Evolutionary conservation across 2,888 invertebrate species (phyloP).

Genomic region (Sarcophaga variegata): DNA sequence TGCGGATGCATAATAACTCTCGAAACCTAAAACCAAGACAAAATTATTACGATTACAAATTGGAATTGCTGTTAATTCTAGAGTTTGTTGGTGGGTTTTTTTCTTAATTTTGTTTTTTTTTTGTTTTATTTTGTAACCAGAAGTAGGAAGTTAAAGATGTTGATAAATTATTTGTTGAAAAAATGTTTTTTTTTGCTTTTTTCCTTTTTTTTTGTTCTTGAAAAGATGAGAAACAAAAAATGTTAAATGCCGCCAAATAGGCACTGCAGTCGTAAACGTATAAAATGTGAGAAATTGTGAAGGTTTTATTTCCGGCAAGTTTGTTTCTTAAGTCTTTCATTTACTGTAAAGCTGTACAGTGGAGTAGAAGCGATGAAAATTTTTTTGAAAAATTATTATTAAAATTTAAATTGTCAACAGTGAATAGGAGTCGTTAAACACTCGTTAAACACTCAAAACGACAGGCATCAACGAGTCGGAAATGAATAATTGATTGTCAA

Average conservation of each 20-base stretch:
- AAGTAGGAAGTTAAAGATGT: conserved; percentile 1
- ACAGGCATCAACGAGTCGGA: too few species aligned
- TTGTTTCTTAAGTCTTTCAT: conserved; percentile 44
- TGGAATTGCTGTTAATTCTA: background rate
- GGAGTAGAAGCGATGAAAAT: background rate
- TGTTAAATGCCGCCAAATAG: conserved; percentile 33
- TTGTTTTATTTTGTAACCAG: background rate
- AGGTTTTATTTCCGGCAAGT: conserved; percentile 61
- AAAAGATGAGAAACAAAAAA: conserved; percentile 22
- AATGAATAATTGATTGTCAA: too few species aligned
- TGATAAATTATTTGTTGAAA: conserved; percentile 25
- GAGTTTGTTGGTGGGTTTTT: background rate
- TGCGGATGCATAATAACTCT: conserved; percentile 75
- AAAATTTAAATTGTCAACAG: too few species aligned
- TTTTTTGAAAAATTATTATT: too few species aligned
- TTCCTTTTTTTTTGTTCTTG: background rate
- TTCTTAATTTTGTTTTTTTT: background rate
- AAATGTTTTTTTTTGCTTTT: conserved; percentile 22
- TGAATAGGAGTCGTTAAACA: too few species aligned
- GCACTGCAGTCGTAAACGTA: background rate
- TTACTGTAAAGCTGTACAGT: conserved; percentile 22
- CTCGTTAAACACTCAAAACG: too few species aligned
- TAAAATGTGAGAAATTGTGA: conserved; percentile 54
- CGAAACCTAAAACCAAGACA: conserved; percentile 69
- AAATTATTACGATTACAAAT: background rate